Conservation (phyloP, 1,140 invertebrate species). For the Chironomus striatipennis region DNA sequence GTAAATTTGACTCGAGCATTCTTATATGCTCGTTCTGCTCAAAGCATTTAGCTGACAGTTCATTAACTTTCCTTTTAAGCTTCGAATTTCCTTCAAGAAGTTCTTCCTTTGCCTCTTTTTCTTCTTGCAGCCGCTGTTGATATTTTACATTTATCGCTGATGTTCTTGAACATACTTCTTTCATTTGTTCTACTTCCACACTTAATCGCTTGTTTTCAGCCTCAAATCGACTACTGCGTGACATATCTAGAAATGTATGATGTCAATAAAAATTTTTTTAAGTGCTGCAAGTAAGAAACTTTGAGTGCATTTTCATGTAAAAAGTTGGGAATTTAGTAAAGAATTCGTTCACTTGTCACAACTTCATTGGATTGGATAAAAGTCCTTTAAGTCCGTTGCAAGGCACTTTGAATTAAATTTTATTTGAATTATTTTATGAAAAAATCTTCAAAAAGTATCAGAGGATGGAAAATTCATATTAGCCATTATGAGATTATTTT, state of each 20-base stretch:
- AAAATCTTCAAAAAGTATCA: too few relatives aligned
- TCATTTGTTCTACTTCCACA: constrained; percentile 1
- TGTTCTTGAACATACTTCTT: not conserved
- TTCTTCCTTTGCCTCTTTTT: not conserved
- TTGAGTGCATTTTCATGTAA: not conserved
- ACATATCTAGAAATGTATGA: not conserved
- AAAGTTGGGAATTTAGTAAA: too few relatives aligned
- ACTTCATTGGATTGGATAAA: too few relatives aligned
- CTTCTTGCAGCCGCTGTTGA: not conserved
- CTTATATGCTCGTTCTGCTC: not conserved
- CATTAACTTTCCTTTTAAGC: not conserved
- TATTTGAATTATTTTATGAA: too few relatives aligned
- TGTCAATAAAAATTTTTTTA: not conserved
- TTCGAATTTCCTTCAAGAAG: not conserved
- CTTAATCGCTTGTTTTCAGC: not conserved
- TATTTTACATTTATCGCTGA: not conserved
- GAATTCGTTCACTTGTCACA: not conserved
- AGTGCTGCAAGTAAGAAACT: not conserved
- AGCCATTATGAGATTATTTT: too few relatives aligned
- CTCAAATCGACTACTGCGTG: not conserved
- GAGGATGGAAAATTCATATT: too few relatives aligned
- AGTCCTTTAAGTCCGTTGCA: too few relatives aligned
- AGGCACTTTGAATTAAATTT: too few relatives aligned
- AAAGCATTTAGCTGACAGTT: not conserved
- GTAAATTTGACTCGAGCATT: not conserved